These are phyloP conservation scores for Apotomis capreana DNA, from an alignment of 2,888 invertebrate genomes.

Conservation along the genomic window DNA sequence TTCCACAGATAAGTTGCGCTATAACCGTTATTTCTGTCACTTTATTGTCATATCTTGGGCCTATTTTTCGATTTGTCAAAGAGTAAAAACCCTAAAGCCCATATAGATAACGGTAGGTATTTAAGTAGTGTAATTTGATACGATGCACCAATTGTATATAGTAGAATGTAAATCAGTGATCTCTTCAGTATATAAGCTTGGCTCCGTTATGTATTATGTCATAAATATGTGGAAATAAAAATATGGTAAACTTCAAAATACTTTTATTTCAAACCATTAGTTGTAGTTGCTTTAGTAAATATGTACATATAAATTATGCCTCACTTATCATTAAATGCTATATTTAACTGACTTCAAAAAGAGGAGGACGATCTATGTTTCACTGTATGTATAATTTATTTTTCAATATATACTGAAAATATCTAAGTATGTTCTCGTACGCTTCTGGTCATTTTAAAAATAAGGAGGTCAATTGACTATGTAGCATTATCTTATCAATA, in stretches of 20 bases:
- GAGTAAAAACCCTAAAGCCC: not conserved
- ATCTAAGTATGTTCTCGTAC: too few relatives aligned
- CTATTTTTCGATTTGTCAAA: not conserved
- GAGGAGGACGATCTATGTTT: too few relatives aligned
- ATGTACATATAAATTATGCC: too few relatives aligned
- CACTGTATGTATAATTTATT: too few relatives aligned
- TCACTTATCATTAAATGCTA: too few relatives aligned
- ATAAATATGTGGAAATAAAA: conserved; percentile 56
- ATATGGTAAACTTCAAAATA: conserved; percentile 42
- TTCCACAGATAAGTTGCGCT: too few relatives aligned
- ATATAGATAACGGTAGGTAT: not conserved
- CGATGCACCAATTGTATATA: conserved; percentile 42
- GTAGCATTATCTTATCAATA: too few relatives aligned
- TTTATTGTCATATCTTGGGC: not conserved
- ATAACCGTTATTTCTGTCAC: not conserved
- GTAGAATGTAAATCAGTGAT: conserved; percentile 41
- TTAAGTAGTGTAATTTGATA: conserved; percentile 31
- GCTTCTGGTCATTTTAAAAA: too few relatives aligned
- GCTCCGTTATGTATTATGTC: conserved; percentile 48
- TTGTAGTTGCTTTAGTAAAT: not conserved
- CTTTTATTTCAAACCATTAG: conserved; percentile 11
- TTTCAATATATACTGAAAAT: too few relatives aligned
- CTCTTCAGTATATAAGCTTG: conserved; percentile 48
- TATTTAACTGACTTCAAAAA: too few relatives aligned
- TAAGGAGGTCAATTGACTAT: too few relatives aligned